Conservation (phyloP, 1,140 invertebrate species). For the Drosophila kanapiae region DNA sequence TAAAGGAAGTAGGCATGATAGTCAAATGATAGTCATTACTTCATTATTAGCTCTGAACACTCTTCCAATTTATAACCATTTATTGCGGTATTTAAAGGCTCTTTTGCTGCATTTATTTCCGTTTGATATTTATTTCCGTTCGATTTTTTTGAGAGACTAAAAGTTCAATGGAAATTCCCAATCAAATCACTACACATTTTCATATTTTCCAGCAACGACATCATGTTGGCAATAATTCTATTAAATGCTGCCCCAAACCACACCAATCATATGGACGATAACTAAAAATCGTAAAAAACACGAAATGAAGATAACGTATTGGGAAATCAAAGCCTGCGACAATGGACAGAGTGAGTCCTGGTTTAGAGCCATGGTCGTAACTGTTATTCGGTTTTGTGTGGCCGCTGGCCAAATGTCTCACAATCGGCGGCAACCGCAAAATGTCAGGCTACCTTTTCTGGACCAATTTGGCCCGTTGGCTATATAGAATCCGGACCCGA, state of each 20-base stretch:
- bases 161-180: not conserved
- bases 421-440: slow-evolving; percentile 69
- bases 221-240: slow-evolving; percentile 28
- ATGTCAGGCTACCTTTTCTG: slow-evolving; percentile 70
- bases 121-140: too few relatives aligned
- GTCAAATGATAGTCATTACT: too few relatives aligned
- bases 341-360: slow-evolving; percentile 26
- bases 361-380: slow-evolving; percentile 55
- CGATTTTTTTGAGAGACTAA: too few relatives aligned
- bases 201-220: not conserved
- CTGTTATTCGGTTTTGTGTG: slow-evolving; percentile 41
- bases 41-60: too few relatives aligned
- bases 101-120: too few relatives aligned
- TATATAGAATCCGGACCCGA: slow-evolving; percentile 7
- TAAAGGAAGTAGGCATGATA: too few relatives aligned
- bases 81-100: too few relatives aligned
- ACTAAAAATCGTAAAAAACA: not conserved
- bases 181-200: not conserved
- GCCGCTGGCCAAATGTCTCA: slow-evolving; percentile 57
- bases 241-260: slow-evolving; percentile 19
- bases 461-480: slow-evolving; percentile 25
- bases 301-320: slow-evolving; percentile 35
- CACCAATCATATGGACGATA: slow-evolving; percentile 14
- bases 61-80: too few relatives aligned
- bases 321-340: slow-evolving; percentile 67